Conservation (phyloP, 2,797 vertebrate species). For the Diplodus sargus region DNA sequence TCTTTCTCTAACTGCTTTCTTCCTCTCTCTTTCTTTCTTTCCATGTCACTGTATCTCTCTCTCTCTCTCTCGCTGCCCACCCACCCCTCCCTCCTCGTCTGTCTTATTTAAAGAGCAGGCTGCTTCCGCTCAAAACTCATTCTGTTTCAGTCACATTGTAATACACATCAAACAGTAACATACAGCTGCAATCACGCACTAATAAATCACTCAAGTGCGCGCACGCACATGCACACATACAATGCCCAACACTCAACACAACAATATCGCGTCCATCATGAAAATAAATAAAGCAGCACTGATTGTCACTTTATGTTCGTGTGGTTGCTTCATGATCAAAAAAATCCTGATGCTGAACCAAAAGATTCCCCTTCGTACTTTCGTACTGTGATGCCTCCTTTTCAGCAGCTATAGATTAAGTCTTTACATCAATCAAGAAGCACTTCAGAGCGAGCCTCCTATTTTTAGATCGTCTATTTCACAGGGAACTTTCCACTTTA, state of each 20-base stretch:
- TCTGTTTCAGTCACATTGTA: constrained; percentile 62
- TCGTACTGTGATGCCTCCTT: background rate
- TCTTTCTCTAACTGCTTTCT: constrained; percentile 38
- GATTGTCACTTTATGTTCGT: constrained; percentile 25
- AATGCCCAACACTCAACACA: background rate
- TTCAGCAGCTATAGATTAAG: constrained; percentile 22
- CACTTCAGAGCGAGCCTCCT: constrained; percentile 35
- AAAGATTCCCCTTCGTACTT: constrained; percentile 13
- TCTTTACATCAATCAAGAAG: constrained; percentile 25
- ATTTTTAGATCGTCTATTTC: constrained; percentile 51
- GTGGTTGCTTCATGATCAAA: constrained; percentile 12
- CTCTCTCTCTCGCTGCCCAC: background rate
- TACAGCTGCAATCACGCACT: constrained; percentile 57
- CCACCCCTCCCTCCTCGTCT: constrained; percentile 28
- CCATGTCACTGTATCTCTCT: constrained; percentile 50
- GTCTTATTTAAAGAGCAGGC: constrained; percentile 77
- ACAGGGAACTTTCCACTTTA: constrained; percentile 41
- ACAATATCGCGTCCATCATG: constrained; percentile 17
- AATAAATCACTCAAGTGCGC: constrained; percentile 61
- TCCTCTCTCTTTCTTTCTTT: constrained; percentile 36
- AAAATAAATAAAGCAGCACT: constrained; percentile 3
- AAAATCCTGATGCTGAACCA: constrained; percentile 15
- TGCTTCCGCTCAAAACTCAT: constrained; percentile 70
- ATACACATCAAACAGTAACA: constrained; percentile 62
- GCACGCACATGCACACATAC: constrained; percentile 17